Conservation (phyloP, 2,888 invertebrate species). For the Drosophila limbata region DNA sequence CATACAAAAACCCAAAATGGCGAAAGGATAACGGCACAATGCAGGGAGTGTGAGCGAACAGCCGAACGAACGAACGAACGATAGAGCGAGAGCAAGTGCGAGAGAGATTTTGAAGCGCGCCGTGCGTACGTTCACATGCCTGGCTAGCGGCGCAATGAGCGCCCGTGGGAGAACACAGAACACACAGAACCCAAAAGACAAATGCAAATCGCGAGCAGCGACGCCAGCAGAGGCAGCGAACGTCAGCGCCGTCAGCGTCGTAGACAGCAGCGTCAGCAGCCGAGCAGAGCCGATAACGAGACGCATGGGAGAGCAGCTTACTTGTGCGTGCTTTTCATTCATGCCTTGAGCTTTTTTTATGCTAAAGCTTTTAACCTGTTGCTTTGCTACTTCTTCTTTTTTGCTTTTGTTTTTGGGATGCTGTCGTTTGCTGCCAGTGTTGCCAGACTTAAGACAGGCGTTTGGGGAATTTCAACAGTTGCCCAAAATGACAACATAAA, state of each 20-base stretch:
- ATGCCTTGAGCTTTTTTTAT: slow-evolving; percentile 54
- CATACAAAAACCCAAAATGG: slow-evolving; percentile 35
- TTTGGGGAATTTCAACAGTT: slow-evolving; percentile 10
- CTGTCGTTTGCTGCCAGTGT: slow-evolving; percentile 40
- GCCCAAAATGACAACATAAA: slow-evolving; percentile 60
- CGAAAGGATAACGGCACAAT: slow-evolving; percentile 25
- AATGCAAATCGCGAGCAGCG: slow-evolving; percentile 52
- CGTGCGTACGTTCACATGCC: slow-evolving; percentile 71
- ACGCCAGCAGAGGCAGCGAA: slow-evolving; percentile 26
- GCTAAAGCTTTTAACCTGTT: slow-evolving; percentile 70
- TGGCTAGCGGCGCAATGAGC: slow-evolving; percentile 79
- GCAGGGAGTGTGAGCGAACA: slow-evolving; percentile 1
- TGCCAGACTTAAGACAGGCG: slow-evolving; percentile 45
- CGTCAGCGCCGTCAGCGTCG: slow-evolving; percentile 16
- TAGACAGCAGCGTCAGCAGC: slow-evolving; percentile 43
- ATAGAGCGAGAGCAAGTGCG: slow-evolving; percentile 20
- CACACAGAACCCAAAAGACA: slow-evolving; percentile 30
- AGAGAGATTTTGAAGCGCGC: slow-evolving; percentile 47
- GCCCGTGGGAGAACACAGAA: slow-evolving; percentile 57
- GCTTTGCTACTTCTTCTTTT: slow-evolving; percentile 29
- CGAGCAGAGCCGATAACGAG: slow-evolving; percentile 51
- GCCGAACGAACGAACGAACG: slow-evolving; percentile 9
- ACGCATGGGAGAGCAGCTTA: slow-evolving; percentile 37
- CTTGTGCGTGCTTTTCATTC: slow-evolving; percentile 68
- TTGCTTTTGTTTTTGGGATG: slow-evolving; percentile 20